Evolutionary conservation across 2,888 invertebrate species (phyloP).

Genomic region (Drosophila atripex): DNA sequence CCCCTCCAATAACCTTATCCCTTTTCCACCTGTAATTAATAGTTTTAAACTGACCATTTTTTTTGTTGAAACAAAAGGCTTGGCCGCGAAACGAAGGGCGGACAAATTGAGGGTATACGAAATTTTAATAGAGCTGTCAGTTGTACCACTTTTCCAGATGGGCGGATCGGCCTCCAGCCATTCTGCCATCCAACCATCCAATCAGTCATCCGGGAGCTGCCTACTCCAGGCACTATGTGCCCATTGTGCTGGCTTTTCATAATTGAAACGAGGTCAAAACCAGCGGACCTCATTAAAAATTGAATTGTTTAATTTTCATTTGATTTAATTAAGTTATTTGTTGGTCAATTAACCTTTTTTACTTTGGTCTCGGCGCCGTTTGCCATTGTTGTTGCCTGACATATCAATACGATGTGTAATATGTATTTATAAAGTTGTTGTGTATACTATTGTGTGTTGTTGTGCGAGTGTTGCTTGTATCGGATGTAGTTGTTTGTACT

Average conservation of each 20-base stretch:
- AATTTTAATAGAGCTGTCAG: slow-evolving; percentile 43
- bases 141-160: slow-evolving; percentile 34
- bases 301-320: slow-evolving; percentile 73
- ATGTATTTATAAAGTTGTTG: slow-evolving; percentile 1
- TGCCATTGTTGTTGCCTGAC: slow-evolving; percentile 54
- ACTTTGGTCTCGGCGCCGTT: slow-evolving; percentile 27
- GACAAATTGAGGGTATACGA: slow-evolving; percentile 38
- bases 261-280: slow-evolving; percentile 69
- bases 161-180: slow-evolving; percentile 37
- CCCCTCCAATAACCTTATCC: slow-evolving; percentile 6
- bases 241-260: slow-evolving; percentile 53
- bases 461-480: slow-evolving; percentile 8
- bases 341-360: slow-evolving; percentile 76
- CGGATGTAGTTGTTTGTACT: slow-evolving; percentile 59
- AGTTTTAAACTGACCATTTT: slow-evolving; percentile 34
- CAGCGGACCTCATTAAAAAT: slow-evolving; percentile 72
- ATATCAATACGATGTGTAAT: slow-evolving; percentile 60
- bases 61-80: slow-evolving; percentile 6
- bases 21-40: slow-evolving; percentile 40
- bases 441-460: background rate
- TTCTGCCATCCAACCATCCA: slow-evolving; percentile 34
- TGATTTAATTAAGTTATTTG: slow-evolving; percentile 79
- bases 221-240: slow-evolving; percentile 24
- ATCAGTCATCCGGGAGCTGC: slow-evolving; percentile 32
- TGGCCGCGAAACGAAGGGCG: slow-evolving; percentile 11